Conservation (phyloP, 1,140 invertebrate genomes). For the Apis laboriosa region DNA sequence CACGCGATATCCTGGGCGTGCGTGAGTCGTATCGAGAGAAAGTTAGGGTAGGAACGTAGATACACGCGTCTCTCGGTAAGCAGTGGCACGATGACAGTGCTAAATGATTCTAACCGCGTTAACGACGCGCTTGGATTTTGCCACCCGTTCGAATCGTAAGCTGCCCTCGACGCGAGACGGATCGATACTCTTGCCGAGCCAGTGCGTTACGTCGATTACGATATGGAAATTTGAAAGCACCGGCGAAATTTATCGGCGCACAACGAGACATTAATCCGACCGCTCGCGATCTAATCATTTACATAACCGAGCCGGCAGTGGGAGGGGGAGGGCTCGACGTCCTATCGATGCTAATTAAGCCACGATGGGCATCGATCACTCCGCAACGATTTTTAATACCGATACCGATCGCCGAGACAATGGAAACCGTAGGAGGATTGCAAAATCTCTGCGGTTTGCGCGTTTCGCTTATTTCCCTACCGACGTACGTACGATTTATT, state of each 20-base stretch:
- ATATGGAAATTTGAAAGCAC: conserved; percentile 35
- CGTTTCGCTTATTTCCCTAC: not conserved
- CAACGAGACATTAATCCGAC: conserved; percentile 41
- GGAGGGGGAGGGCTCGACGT: not conserved
- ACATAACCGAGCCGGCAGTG: conserved; percentile 22
- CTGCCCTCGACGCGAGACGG: conserved; percentile 21
- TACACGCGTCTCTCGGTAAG: conserved; percentile 1
- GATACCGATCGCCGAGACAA: conserved; percentile 23
- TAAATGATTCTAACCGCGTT: conserved; percentile 58
- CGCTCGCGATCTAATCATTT: conserved; percentile 31
- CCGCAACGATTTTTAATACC: not conserved
- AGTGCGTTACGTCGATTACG: conserved; percentile 55
- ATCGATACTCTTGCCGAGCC: conserved; percentile 8
- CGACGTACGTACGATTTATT: not conserved
- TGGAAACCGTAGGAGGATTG: not conserved
- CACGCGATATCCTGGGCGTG: not conserved
- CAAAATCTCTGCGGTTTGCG: not conserved
- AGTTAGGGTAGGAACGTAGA: conserved; percentile 53
- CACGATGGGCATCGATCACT: conserved; percentile 35
- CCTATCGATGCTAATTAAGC: conserved; percentile 45
- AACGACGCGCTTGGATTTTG: conserved; percentile 54
- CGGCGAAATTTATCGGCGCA: conserved; percentile 41
- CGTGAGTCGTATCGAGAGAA: conserved; percentile 51
- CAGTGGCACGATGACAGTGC: conserved; percentile 55
- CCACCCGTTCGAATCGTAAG: conserved; percentile 45